Base-by-base conservation (phyloP, 2,888 invertebrate genomes). In the Noctua janthe region DNA sequence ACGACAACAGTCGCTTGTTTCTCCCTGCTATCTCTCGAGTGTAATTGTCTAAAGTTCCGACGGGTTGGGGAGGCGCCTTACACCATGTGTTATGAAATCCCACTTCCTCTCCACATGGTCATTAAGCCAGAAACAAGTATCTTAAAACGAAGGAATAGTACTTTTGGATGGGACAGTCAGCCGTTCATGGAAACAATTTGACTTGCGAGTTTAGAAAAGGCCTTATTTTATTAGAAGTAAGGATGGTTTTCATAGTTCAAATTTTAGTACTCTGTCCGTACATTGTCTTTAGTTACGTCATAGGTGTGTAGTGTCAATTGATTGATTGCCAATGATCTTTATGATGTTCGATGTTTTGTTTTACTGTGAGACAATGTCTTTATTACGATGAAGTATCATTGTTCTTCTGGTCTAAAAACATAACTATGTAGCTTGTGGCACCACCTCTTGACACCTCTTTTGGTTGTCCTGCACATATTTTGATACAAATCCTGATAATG, bases 31-130 rank as follows among this genome's bases (percentile, higher is more conserved):
- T 77, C 74, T 86, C 62, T 80, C 66, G 66, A 89, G 82, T 82
- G 73, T 64, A 74, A 84, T 86, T 86, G 79, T 85, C 54, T 29
- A 51, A 77, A 87, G 74, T 78, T 71, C 73, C 69, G 66, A 29
- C 62, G 20, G 62, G 43, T 51, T 47, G 72, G 66, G 54, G 39
- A 69, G 67, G 56, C 35, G 67, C 71, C 69, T 74, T 72, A 17
- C 54, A 56, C 77, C 77, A 66, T 76, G 73, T 74, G 54, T 64
- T 64, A 71, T 47, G 47, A 59, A 70, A 72, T 71, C 67, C 49
- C 72, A 71, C 66, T 82, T 71, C 74, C 74, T 76, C 64, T 62
- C 62, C 43, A 35, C 54, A 66, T 66, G 83, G 69, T 64, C 62
- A 86, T 69, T 43, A 72, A 73, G 51, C 51, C 59, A 66, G 51